Percentiles rank a stretch among this genome's conserved stretches.
Evolutionary conservation across 2,113 vertebrate species (phyloP).

Genomic region (Colossoma macropomum): DNA sequence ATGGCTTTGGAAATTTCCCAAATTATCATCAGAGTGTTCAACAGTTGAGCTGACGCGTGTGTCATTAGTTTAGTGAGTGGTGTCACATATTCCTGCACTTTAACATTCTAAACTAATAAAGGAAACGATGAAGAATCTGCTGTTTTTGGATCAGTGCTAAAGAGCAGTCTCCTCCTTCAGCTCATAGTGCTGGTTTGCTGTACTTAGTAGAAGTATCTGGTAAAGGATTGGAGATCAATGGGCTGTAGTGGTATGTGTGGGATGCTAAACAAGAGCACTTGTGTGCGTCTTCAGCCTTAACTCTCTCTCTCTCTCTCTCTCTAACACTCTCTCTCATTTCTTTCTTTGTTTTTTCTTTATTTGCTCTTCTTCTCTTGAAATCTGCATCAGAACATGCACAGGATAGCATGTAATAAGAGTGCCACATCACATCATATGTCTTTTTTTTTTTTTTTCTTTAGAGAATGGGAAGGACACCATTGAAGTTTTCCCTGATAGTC

Average conservation of each 20-base stretch:
- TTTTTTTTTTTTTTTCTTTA: conserved; percentile 10
- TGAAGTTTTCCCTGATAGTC: conserved; percentile 28
- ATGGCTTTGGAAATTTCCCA: too few species aligned
- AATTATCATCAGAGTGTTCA: neutral
- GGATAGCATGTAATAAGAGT: conserved; percentile 14
- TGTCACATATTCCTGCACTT: neutral
- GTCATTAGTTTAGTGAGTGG: too few species aligned
- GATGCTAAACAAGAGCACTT: conserved; percentile 13
- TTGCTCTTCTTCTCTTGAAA: conserved; percentile 16
- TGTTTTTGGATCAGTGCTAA: neutral
- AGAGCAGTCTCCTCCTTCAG: neutral
- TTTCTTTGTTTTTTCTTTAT: neutral
- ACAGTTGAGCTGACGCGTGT: neutral
- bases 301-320: neutral
- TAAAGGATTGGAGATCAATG: conserved; percentile 28
- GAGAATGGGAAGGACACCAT: conserved; percentile 30
- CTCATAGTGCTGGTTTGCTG: neutral
- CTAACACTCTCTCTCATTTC: neutral
- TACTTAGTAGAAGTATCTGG: conserved; percentile 5
- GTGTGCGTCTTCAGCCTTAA: neutral
- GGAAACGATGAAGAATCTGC: neutral
- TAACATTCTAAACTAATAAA: neutral
- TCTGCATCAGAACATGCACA: conserved; percentile 22
- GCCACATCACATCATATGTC: conserved; percentile 28
- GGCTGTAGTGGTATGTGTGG: conserved; percentile 26